phyloP scores from a whole-genome alignment of 35 echinoderm and acorn worm species.

The Amphiura filiformis region DNA sequence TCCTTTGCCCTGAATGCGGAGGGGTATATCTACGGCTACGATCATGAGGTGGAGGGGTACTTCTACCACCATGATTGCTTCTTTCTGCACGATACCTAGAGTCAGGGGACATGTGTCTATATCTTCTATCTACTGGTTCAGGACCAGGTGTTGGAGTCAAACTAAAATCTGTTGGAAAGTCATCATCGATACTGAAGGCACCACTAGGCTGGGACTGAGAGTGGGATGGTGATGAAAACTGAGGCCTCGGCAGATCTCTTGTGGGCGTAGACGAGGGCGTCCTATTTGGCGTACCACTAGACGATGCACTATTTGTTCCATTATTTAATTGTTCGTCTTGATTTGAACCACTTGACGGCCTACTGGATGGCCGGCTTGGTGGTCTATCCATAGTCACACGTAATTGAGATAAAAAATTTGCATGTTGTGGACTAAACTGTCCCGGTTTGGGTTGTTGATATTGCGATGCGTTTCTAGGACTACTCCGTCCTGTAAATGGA shows the following conservation, averaged over 20 bases:
- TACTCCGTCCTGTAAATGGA: not conserved
- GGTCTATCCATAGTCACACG: not conserved
- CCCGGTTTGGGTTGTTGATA: not conserved
- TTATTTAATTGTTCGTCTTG: not conserved
- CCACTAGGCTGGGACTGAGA: too few species aligned
- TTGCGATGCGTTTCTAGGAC: not conserved
- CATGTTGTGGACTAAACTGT: not conserved
- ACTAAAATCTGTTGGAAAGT: not conserved
- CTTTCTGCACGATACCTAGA: too few species aligned
- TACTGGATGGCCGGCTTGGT: not conserved
- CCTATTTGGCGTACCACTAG: not conserved
- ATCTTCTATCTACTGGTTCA: not conserved
- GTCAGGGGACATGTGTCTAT: too few species aligned
- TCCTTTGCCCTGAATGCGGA: too few species aligned
- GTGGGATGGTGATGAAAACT: not conserved
- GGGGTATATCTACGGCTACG: too few species aligned
- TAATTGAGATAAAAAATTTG: not conserved
- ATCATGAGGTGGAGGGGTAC: too few species aligned
- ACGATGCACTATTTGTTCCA: slow-evolving; percentile 4
- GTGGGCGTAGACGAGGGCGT: not conserved
- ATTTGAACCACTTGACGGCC: not conserved
- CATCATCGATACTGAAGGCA: not conserved
- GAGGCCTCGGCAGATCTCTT: not conserved
- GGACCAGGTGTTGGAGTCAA: not conserved
- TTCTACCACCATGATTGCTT: too few species aligned